phyloP scores from a whole-genome alignment of 2,113 vertebrate species.

The Erythrolamprus reginae region DNA sequence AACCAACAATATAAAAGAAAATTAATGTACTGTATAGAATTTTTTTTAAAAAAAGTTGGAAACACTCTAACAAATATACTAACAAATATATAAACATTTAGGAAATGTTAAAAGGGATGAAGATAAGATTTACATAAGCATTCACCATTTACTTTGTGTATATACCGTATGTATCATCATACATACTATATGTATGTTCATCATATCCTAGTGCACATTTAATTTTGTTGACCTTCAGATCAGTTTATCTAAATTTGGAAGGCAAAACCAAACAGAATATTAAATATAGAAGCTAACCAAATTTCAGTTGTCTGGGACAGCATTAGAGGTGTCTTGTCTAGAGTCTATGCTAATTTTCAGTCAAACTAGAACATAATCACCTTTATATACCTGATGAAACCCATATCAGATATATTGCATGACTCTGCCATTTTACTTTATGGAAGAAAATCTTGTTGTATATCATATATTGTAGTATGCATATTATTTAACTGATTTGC shows the following conservation, averaged over 20 bases:
- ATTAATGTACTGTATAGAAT: not conserved
- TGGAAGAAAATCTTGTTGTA: not conserved
- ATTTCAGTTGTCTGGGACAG: not conserved
- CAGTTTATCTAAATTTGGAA: not conserved
- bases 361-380: not conserved
- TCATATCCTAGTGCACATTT: not conserved
- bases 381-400: not conserved
- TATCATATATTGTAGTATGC: not conserved
- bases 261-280: not conserved
- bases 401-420: not conserved
- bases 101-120: not conserved
- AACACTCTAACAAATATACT: not conserved
- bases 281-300: not conserved
- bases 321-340: not conserved
- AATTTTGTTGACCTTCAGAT: not conserved
- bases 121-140: not conserved
- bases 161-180: not conserved
- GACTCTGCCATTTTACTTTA: not conserved
- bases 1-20: not conserved
- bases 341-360: not conserved
- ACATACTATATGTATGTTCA: not conserved
- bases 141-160: not conserved
- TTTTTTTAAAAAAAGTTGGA: not conserved
- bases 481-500: not conserved
- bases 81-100: not conserved